Base-by-base conservation (phyloP, 92 coral and sea anemone species). In the Epizoanthus stellaris region DNA sequence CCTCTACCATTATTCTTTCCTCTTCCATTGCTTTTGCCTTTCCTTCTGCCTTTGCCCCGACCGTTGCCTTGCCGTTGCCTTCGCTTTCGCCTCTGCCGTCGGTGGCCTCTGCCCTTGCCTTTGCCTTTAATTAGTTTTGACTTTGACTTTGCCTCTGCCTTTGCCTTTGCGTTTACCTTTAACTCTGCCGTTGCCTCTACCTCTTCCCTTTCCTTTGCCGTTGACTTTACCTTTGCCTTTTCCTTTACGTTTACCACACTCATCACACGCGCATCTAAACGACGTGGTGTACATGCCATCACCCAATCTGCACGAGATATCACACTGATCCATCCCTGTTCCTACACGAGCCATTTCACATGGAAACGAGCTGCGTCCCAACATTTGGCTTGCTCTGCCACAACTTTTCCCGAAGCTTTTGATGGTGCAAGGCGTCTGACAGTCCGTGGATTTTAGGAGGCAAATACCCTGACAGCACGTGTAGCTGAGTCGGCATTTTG, bases 401-500 rank as follows among this genome's bases (percentile, higher is more conserved):
- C 76, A 71, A 71, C 59, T 71, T 10, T 71, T 71, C 53, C 5
- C 23, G 10, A 71, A 45, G 15, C 57, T 71, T n/a, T 71, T 71
- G 38, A 71, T 71, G 17, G 59, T 43, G 17, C 76, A 71, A 6
- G 56, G 25, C 20, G 76, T 71, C 9, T 71, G 40, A 54, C 76
- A 71, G 59, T 71, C 40, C 21, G 76, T 40, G 23, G 57, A 71
- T 45, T 15, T 71, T 23, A 71, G 4, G 20, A 71, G 57, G 25
- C 76, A 71, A 43, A 71, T 19, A 16, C n/a, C 76, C 17, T 71
- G 76, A 13, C 76, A 71, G 56, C 76, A 71, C 1, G 59, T 42
- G 23, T 45, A 71, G 11, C 76, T 8, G 56, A 42, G 17, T 14
- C 15, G 56, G 59, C 76, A 71, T 71, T 45, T 16, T 71, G 43